Conservation (phyloP, 2,797 vertebrate species). For the Chloroceryle inda region DNA sequence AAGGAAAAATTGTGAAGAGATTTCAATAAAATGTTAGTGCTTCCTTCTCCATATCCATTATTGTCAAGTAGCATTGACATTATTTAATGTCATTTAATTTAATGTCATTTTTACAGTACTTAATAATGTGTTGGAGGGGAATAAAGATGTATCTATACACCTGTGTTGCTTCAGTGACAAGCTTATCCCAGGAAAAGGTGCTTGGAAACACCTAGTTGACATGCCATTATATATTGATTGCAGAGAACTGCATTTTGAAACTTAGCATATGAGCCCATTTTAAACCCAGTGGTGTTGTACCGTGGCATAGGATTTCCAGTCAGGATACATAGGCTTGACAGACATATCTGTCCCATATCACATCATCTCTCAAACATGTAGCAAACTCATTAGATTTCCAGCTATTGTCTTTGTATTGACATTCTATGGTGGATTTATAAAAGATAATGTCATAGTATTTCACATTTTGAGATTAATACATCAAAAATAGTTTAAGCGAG, state of each 20-base stretch:
- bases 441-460: neutral
- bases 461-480: neutral
- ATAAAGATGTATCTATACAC: neutral
- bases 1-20: neutral
- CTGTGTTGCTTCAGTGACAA: neutral
- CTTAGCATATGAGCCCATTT: neutral
- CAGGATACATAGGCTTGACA: fast-evolving
- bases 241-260: neutral
- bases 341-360: neutral
- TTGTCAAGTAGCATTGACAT: neutral
- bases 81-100: neutral
- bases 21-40: neutral
- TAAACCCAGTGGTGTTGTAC: neutral
- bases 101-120: neutral
- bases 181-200: neutral
- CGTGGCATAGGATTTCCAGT: neutral
- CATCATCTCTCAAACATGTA: neutral
- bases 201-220: neutral
- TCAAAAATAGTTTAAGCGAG: neutral
- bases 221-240: neutral
- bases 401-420: neutral
- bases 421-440: neutral
- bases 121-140: neutral
- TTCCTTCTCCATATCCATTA: neutral
- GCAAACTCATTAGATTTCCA: neutral